Conservation (phyloP, 2,797 vertebrate species). For the Enteromius afrohamiltoni region DNA sequence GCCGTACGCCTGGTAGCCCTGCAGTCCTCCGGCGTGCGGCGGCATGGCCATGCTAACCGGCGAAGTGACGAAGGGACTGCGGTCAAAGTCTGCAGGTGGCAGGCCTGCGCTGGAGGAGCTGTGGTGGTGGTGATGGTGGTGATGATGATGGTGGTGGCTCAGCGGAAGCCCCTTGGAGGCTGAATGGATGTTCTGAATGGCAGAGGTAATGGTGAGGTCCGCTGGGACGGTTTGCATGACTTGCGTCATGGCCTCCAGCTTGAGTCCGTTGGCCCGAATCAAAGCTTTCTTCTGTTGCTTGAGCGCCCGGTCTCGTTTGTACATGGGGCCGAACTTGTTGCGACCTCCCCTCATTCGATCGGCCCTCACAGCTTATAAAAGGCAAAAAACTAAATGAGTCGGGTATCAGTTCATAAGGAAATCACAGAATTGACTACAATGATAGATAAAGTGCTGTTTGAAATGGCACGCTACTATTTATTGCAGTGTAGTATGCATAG, state of each 20-base stretch:
- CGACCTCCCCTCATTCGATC: conserved; percentile 97
- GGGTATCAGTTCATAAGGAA: background rate
- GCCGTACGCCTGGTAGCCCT: conserved; percentile 92
- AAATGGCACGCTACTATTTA: background rate
- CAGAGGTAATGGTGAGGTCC: conserved; percentile 94
- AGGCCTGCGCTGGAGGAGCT: conserved; percentile 88
- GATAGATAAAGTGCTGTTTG: background rate
- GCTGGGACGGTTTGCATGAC: conserved; percentile 97
- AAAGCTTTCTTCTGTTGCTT: conserved; percentile 99
- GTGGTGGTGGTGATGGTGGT: conserved; percentile 76
- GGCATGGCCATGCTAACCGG: conserved; percentile 99
- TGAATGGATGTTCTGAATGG: conserved; percentile 95
- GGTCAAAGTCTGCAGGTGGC: conserved; percentile 95
- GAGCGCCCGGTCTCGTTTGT: conserved; percentile 95
- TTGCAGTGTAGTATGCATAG: background rate
- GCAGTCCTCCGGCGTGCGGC: conserved; percentile 88
- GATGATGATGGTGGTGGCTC: conserved; percentile 82
- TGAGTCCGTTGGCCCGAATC: conserved; percentile 97
- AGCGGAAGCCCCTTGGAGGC: conserved; percentile 96
- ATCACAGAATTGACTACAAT: background rate
- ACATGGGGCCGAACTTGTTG: conserved; percentile 99
- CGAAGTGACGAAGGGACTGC: conserved; percentile 96
- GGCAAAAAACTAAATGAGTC: conserved; percentile 13
- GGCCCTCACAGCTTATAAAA: conserved; percentile 87
- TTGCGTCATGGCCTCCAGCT: conserved; percentile 97